A percentile compares a stretch with the other conserved stretches of the same genome.
phyloP scores from a whole-genome alignment of 2,113 vertebrate genomes.

The Meles meles region DNA sequence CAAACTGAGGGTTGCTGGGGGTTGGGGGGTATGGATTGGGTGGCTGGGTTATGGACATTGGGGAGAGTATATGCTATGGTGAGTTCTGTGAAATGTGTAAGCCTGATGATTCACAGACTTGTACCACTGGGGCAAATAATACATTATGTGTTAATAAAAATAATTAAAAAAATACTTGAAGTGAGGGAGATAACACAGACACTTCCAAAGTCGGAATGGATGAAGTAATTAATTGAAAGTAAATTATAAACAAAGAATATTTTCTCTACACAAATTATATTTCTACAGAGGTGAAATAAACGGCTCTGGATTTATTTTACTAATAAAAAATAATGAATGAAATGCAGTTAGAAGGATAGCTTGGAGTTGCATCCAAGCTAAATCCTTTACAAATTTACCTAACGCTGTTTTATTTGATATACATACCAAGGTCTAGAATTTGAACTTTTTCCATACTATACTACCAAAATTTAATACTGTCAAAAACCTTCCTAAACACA shows the following conservation, averaged over 20 bases:
- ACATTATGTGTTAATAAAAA: too few species aligned
- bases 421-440: not conserved
- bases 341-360: not conserved
- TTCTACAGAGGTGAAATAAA: not conserved
- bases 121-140: too few species aligned
- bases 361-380: not conserved
- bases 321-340: not conserved
- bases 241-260: not conserved
- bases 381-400: not conserved
- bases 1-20: too few species aligned
- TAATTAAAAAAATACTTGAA: not conserved
- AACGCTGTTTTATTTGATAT: not conserved
- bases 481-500: not conserved
- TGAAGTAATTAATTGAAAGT: not conserved
- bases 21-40: too few species aligned
- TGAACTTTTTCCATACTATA: not conserved
- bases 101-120: too few species aligned
- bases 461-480: not conserved
- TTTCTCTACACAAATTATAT: not conserved
- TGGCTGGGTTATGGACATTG: too few species aligned
- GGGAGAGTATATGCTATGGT: too few species aligned
- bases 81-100: too few species aligned
- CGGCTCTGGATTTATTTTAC: conserved; percentile 3
- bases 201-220: not conserved
- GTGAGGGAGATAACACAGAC: not conserved